Evolutionary conservation across 2,113 vertebrate genomes (phyloP), one percentile per base, ranked within the genome.

Genomic region (Myodes glareolus): DNA sequence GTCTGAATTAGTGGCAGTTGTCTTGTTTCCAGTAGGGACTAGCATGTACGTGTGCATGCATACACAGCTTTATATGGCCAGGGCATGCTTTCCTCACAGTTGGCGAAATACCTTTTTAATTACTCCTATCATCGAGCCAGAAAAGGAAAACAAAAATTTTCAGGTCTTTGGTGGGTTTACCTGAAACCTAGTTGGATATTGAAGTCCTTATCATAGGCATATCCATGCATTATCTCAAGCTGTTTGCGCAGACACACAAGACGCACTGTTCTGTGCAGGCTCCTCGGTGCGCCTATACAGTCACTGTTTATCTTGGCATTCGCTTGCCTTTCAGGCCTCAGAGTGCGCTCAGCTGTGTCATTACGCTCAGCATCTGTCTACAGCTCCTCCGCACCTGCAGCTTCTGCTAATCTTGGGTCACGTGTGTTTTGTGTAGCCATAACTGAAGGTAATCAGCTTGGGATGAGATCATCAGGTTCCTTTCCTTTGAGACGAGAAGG

Each of bases 401-500:
- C 84, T 78, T 70, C 55, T 45, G 17, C 65, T 92, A 85, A 90
- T 90, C 92, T 82, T 42, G 94, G 67, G 88, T 94, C 77, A 88
- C 9, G 5, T 95, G 92, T 68, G 93, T 39, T 93, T 93, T 85
- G 42, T 82, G 92, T 82, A 81, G 88, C 81, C 39, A 14, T 81
- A 88, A 77, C 92, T 95, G 65, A 95, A 95, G 91, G 80, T 55
- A 63, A 76, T 95, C 92, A 92, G 72, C 68, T 61, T 45, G 72
- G 81, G 91, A 87, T 96, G 95, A 96, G 86, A 82, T 97, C 95
- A 91, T 77, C 72, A 65, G 72, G 89, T 82, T 25, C 4, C 89
- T 97, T 91, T 82, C 81, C 72, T 95, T 92, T 77, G 61, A 96
- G 94, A 78, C 76, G 81, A 84, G 19, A 87, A 77, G 88, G 88